These are phyloP conservation scores for Thereva unica DNA, from an alignment of 2,888 invertebrate genomes.

Conservation along the genomic window DNA sequence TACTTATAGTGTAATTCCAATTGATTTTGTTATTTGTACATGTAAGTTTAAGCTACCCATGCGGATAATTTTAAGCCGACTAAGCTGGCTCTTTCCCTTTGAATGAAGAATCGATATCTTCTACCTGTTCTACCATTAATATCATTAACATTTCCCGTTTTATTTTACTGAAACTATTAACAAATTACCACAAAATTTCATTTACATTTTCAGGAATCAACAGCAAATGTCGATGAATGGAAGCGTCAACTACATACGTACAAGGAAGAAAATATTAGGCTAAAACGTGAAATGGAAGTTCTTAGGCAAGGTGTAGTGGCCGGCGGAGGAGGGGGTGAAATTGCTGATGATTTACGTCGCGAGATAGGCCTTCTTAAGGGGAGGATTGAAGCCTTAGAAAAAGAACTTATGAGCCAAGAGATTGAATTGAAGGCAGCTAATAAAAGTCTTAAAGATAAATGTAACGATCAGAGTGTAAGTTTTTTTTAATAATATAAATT, in stretches of 20 bases:
- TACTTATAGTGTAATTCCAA: too few relatives aligned
- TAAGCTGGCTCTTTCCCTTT: too few relatives aligned
- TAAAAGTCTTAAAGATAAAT: slow-evolving; percentile 55
- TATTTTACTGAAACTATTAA: too few relatives aligned
- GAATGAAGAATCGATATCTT: too few relatives aligned
- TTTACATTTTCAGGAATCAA: slow-evolving; percentile 66
- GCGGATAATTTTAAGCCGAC: too few relatives aligned
- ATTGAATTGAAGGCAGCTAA: slow-evolving; percentile 72
- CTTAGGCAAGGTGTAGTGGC: slow-evolving; percentile 70
- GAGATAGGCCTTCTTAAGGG: slow-evolving; percentile 73
- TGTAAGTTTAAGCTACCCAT: too few relatives aligned
- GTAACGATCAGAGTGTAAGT: slow-evolving; percentile 76
- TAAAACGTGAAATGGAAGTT: slow-evolving; percentile 74
- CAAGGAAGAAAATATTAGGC: slow-evolving; percentile 85
- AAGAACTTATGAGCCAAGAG: slow-evolving; percentile 80
- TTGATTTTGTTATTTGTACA: too few relatives aligned
- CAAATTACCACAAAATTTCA: background rate
- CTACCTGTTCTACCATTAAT: too few relatives aligned
- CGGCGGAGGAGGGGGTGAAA: slow-evolving; percentile 64
- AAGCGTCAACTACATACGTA: slow-evolving; percentile 93
- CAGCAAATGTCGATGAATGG: slow-evolving; percentile 98
- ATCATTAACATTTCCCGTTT: too few relatives aligned
- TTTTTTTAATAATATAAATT: background rate
- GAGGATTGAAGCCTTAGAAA: slow-evolving; percentile 80
- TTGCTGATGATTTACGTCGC: slow-evolving; percentile 76